Evolutionary conservation across 2,888 invertebrate species (phyloP), one percentile per base, ranked within the genome.

Genomic region (Stenodema calcarata): DNA sequence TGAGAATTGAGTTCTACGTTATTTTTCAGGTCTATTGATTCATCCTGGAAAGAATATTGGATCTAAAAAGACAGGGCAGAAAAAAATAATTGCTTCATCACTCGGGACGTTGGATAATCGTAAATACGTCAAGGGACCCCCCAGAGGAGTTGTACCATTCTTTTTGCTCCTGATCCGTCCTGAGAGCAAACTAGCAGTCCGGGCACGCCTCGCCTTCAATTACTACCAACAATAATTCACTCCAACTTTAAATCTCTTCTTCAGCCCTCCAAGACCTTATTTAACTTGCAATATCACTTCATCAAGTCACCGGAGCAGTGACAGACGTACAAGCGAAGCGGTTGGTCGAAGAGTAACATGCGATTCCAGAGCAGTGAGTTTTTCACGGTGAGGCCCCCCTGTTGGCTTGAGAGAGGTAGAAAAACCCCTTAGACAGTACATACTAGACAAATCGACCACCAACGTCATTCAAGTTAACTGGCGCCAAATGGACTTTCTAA

Each of bases 221-320:
- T 73, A 73, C 35, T 3, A 16, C 35, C n/a, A n/a, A 41, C 73
- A 73, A 73, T 73, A 73, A 73, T 73, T 73, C 73, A 73, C 73
- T 73, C 73, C 73, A 41, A 41, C 73, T 73, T 73, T 73, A 30
- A 35, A 73, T 73, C 73, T 41, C 35, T 73, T 73, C 35, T 35
- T 16, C 23, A 62, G 9, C 11, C 62, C 14, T 44, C 44, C 41
- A 47, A 54, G 47, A 28, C 80, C 80, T 80, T 80, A 80, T 80
- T 80, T 80, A 80, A 80, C 80, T 80, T 80, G 80, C 80, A 80
- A 80, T 80, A 80, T 80, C 54, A 30, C 80, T 80, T 80, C 80
- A 80, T 80, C 80, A 54, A 50, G 30, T 42, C 27, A 27, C 4
- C 50, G 62, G 27, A 62, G 62, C 62, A 18, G 62, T 62, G 62